Evolutionary conservation across 2,113 vertebrate species (phyloP).

Genomic region (Pantherophis guttatus): DNA sequence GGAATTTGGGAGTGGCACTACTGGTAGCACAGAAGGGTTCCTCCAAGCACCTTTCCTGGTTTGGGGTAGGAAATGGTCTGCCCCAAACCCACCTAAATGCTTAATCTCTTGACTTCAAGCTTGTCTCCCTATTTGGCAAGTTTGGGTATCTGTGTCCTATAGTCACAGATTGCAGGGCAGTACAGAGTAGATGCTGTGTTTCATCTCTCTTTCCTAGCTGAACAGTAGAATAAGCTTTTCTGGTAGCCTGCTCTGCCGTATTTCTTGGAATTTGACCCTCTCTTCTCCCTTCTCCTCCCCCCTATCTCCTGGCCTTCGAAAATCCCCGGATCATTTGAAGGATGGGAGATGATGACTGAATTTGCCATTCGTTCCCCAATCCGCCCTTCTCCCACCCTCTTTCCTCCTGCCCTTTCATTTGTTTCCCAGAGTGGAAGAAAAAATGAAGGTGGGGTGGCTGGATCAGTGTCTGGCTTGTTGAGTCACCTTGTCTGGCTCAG

Average conservation of each 20-base stretch:
- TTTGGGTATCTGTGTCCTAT: too few relatives aligned
- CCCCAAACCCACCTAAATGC: background rate
- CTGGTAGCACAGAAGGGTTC: background rate
- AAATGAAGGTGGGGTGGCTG: background rate
- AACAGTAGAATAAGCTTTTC: background rate
- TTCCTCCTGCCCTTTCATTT: background rate
- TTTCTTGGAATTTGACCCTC: background rate
- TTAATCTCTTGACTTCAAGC: background rate
- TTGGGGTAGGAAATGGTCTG: background rate
- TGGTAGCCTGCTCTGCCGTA: background rate
- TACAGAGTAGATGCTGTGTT: background rate
- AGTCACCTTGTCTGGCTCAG: background rate
- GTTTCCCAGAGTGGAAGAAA: background rate
- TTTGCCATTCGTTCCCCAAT: background rate
- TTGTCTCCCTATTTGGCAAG: background rate
- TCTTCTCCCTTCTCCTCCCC: too few relatives aligned
- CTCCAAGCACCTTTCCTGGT: background rate
- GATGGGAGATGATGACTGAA: background rate
- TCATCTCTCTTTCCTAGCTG: background rate
- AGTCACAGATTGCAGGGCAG: background rate
- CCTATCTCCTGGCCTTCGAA: background rate
- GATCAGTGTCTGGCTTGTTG: background rate
- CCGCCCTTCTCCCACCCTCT: background rate
- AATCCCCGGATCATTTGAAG: background rate
- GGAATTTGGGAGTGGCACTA: background rate